Conservation (phyloP, 2,797 vertebrate species). For the Otolemur crassicaudatus region DNA sequence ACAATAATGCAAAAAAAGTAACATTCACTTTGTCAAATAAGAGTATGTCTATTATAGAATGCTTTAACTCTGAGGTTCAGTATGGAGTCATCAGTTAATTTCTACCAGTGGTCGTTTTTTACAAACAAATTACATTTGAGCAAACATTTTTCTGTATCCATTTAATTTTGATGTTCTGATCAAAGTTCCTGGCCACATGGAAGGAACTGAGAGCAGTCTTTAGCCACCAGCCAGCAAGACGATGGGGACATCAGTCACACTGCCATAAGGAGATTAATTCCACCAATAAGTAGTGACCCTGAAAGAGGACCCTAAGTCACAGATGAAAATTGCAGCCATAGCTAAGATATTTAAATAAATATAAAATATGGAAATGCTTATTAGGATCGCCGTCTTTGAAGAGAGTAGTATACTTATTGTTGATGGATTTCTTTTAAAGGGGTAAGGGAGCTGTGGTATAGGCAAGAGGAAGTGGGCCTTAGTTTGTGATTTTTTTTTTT, state of each 20-base stretch:
- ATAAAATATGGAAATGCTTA: slow-evolving; percentile 13
- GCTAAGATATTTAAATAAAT: not conserved
- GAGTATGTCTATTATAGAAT: no score
- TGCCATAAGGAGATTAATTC: slow-evolving; percentile 29
- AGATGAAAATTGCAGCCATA: not conserved
- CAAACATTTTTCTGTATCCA: slow-evolving; percentile 21
- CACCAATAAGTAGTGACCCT: slow-evolving; percentile 21
- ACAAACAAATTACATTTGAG: slow-evolving; percentile 1
- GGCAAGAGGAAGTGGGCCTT: not conserved
- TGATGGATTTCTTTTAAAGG: not conserved
- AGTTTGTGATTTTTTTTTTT: not conserved
- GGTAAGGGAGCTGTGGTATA: not conserved
- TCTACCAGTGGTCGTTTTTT: not conserved
- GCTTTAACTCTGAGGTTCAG: no score
- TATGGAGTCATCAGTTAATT: no score
- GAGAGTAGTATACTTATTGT: not conserved
- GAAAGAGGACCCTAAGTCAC: not conserved
- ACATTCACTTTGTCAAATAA: no score
- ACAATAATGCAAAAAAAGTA: no score
- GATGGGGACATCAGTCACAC: not conserved
- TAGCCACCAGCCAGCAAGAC: slow-evolving; percentile 26
- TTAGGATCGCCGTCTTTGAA: not conserved
- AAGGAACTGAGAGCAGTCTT: slow-evolving; percentile 25
- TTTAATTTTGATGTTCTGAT: slow-evolving; percentile 15
- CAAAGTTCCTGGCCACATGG: not conserved